Evolutionary conservation across 1,140 invertebrate species (phyloP).

Genomic region (Pinna nobilis): DNA sequence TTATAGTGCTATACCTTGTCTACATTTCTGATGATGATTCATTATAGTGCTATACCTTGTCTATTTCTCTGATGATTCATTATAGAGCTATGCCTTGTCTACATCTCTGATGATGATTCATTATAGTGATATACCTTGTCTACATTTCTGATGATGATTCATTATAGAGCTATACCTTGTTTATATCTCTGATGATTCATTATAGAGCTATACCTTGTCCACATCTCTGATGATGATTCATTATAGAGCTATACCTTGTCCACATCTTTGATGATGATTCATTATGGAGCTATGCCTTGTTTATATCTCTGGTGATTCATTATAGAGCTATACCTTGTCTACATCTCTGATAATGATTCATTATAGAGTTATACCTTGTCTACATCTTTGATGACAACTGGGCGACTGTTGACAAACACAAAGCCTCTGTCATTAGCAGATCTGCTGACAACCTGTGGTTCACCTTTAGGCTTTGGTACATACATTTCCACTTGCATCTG

Average conservation of each 20-base stretch:
- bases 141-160: no score
- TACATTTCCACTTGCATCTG: slow-evolving; percentile 74
- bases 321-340: not conserved
- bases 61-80: no score
- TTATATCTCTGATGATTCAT: no score
- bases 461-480: slow-evolving; percentile 75
- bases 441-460: slow-evolving; percentile 63
- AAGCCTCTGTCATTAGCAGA: slow-evolving; percentile 68
- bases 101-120: no score
- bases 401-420: slow-evolving; percentile 78
- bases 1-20: no score
- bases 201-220: not conserved
- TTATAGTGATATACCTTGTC: no score
- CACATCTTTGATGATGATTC: not conserved
- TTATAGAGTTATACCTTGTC: slow-evolving; percentile 76
- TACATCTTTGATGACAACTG: slow-evolving; percentile 78
- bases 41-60: no score
- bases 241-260: not conserved
- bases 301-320: not conserved
- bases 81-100: no score
- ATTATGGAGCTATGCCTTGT: not conserved
- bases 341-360: not conserved
- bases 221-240: not conserved
- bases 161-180: no score
- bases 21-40: no score